phyloP scores from a whole-genome alignment of 2,113 vertebrate genomes.

The Notiomystis cincta region DNA sequence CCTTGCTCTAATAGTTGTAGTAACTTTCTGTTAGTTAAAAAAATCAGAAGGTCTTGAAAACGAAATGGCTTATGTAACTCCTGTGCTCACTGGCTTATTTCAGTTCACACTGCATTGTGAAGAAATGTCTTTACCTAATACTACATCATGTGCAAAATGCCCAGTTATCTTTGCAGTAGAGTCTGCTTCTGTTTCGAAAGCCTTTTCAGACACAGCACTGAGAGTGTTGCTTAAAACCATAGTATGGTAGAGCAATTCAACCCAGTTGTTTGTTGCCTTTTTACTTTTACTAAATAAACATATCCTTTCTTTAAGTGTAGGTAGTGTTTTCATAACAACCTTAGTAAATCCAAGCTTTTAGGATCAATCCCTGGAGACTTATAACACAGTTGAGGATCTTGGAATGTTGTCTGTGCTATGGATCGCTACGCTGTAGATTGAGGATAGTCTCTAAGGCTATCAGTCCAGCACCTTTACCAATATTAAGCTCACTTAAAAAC shows the following conservation, averaged over 20 bases:
- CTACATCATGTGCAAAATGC: background rate
- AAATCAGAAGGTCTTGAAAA: constrained; percentile 21
- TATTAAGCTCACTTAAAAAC: constrained; percentile 18
- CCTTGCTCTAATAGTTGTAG: constrained; percentile 34
- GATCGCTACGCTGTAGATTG: background rate
- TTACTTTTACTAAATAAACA: background rate
- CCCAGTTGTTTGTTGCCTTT: background rate
- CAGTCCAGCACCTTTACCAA: constrained; percentile 12
- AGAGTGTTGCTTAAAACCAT: background rate
- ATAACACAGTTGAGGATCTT: background rate
- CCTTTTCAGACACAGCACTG: background rate
- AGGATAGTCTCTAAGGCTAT: background rate
- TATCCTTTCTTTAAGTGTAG: background rate
- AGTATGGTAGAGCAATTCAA: background rate
- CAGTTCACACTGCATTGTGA: background rate
- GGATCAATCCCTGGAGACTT: background rate
- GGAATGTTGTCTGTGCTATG: background rate
- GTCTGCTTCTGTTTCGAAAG: background rate
- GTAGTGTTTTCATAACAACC: background rate
- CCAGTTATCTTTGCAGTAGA: background rate
- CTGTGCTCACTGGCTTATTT: background rate
- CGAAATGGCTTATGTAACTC: constrained; percentile 1
- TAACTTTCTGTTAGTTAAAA: constrained; percentile 47
- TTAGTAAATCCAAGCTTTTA: background rate
- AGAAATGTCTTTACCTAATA: constrained; percentile 28